phyloP scores from a whole-genome alignment of 2,797 vertebrate genomes.

The Paguma larvata region DNA sequence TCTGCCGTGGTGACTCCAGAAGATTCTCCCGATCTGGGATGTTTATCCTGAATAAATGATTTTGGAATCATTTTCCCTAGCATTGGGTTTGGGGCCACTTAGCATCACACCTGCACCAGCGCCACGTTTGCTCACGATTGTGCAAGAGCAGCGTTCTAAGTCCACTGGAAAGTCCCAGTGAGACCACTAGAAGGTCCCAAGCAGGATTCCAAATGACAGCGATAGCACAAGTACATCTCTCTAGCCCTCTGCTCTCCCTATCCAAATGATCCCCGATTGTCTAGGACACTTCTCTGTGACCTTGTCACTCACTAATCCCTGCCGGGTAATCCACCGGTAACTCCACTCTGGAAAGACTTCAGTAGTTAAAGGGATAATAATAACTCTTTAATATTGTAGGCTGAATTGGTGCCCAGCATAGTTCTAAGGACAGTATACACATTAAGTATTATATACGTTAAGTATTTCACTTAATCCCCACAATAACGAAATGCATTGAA shows the following conservation, averaged over 20 bases:
- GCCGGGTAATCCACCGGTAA: neutral
- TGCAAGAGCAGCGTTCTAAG: neutral
- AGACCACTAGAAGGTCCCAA: neutral
- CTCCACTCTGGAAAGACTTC: neutral
- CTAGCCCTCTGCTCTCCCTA: neutral
- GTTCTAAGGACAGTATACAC: neutral
- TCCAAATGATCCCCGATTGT: neutral
- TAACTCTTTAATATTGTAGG: neutral
- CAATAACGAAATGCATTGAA: neutral
- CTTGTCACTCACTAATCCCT: neutral
- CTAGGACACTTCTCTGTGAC: neutral
- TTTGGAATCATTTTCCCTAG: neutral
- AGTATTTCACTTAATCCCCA: neutral
- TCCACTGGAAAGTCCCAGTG: no score
- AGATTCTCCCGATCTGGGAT: neutral
- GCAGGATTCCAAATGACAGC: neutral
- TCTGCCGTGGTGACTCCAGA: neutral
- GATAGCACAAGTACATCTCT: no score
- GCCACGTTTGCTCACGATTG: neutral
- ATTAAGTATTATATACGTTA: neutral
- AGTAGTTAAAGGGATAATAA: neutral
- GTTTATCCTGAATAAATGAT: neutral
- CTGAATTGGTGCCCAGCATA: neutral
- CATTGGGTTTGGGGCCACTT: neutral
- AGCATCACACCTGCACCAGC: neutral